These are phyloP conservation scores for Aphaenogaster floridana DNA, from an alignment of 1,140 invertebrate genomes.

Conservation along the genomic window DNA sequence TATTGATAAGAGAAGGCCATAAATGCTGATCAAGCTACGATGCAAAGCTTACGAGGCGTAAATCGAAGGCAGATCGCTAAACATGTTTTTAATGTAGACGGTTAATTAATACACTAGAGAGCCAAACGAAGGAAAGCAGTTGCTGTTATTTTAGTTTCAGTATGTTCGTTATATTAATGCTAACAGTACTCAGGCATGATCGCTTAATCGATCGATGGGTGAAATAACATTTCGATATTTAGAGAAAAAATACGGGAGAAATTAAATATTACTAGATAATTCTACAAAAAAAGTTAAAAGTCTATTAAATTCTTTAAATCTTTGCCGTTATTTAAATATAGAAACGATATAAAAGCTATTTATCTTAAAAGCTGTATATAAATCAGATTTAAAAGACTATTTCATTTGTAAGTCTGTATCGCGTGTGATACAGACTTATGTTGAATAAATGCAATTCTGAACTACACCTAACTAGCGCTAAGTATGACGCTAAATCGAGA, in stretches of 20 bases:
- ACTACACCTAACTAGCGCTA: not conserved
- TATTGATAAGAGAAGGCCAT: slow-evolving; percentile 81
- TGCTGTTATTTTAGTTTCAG: slow-evolving; percentile 9
- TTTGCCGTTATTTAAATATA: not conserved
- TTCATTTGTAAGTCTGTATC: not conserved
- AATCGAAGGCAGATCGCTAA: slow-evolving; percentile 22
- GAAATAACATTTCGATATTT: slow-evolving; percentile 21
- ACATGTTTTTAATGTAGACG: slow-evolving; percentile 3
- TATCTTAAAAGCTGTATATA: not conserved
- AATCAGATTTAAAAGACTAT: not conserved
- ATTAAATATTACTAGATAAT: not conserved
- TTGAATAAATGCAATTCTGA: slow-evolving; percentile 24
- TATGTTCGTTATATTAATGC: slow-evolving; percentile 36
- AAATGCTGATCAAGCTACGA: slow-evolving; percentile 64
- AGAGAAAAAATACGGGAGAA: not conserved
- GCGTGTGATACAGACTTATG: not conserved
- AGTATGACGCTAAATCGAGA: not conserved
- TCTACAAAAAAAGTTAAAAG: not conserved
- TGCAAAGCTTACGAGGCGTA: slow-evolving; percentile 14
- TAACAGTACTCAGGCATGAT: slow-evolving; percentile 43
- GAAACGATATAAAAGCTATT: not conserved
- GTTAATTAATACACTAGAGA: slow-evolving; percentile 45
- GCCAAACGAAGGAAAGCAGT: slow-evolving; percentile 28
- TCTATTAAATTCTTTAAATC: not conserved
- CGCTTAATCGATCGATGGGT: slow-evolving; percentile 45